Base-by-base conservation (phyloP, 2,113 vertebrate species). In the Lonchura striata region DNA sequence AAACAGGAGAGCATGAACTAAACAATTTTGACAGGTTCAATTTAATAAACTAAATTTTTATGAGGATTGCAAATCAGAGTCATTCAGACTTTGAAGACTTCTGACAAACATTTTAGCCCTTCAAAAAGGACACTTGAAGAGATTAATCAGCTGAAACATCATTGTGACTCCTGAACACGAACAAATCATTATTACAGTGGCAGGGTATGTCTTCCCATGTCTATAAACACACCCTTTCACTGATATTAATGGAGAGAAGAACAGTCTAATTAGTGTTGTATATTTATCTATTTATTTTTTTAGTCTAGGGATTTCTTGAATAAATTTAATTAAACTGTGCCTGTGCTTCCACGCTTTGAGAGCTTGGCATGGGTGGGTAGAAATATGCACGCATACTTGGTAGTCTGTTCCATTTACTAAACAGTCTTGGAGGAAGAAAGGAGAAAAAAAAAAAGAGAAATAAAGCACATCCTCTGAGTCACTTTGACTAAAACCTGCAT, bases 251-350 rank as follows among this genome's bases (percentile, higher is more conserved):
- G 10, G 46, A 57, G 18, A 91, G n/a, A 83, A 82, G 15, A 85
- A 69, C 50, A 77, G 63, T 33, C 28, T 88, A 63, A 90, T 84
- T 86, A 88, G 15, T 18, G 15, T 24, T 74, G 75, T 17, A 13
- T 56, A 41, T 66, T 82, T 61, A 71, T 33, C 49, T 80, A 5
- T 50, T 80, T 53, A 2, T 42, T 88, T 57, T 69, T 86, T 64
- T 44, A 70, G 59, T 60, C 56, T 56, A 23, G 28, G 25, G 46
- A 85, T 95, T 94, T 82, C 71, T 86, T 65, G 39, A 59, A 75
- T 81, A 82, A 93, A 93, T 88, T 82, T 52, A 88, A 83, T 86
- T 88, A 86, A 96, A 86, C 42, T 19, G 21, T 57, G 35, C 15
- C 60, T 80, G 11, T 50, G 52, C 7, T 82, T 87, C 68, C 82